These are phyloP conservation scores for pig (Sus scrofa) DNA, from an alignment of 2,113 vertebrate species.

Conservation along the genomic window DNA sequence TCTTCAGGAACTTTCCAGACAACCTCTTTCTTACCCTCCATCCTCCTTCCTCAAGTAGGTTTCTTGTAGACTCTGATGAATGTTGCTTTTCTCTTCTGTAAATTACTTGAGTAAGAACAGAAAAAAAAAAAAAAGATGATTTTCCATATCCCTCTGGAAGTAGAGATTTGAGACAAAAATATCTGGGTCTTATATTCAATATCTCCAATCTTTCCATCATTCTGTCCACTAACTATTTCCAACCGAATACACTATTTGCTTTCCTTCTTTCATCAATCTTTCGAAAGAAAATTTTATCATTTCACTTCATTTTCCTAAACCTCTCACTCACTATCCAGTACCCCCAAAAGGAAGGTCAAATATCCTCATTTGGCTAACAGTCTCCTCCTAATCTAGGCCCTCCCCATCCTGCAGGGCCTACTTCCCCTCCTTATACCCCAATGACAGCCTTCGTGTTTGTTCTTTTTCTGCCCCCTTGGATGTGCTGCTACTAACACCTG, in stretches of 20 bases:
- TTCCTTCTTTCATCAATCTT: neutral
- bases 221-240: neutral
- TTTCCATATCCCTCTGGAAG: neutral
- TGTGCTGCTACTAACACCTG: neutral
- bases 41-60: neutral
- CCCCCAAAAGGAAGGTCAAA: neutral
- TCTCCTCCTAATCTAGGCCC: neutral
- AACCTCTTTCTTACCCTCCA: neutral
- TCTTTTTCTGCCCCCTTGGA: neutral
- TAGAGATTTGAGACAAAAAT: neutral
- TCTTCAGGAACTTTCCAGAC: neutral
- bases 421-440: neutral
- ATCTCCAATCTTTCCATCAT: neutral
- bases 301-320: neutral
- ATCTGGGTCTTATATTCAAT: neutral
- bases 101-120: neutral
- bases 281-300: slow-evolving; percentile 20
- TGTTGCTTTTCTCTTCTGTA: neutral
- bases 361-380: neutral
- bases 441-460: neutral
- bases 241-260: neutral
- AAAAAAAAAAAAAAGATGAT: neutral
- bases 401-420: neutral
- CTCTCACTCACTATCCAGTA: neutral
- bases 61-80: neutral